Percentiles rank a stretch among this genome's conserved stretches.
Conservation (phyloP, 2,113 vertebrate species). For the Otolemur garnettii region DNA sequence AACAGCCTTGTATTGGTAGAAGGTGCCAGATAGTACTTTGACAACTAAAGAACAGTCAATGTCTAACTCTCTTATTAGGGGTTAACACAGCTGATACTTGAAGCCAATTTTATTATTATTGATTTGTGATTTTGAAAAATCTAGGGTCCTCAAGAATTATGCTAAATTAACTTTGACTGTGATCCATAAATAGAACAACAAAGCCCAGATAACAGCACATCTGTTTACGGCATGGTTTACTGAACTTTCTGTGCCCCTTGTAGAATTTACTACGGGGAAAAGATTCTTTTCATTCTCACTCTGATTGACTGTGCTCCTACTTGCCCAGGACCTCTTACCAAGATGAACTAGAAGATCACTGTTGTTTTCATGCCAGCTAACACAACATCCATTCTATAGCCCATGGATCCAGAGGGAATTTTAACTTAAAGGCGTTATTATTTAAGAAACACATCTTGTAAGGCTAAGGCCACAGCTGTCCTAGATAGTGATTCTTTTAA, state of each 20-base stretch:
- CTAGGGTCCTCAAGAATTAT: not conserved
- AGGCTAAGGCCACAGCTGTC: not conserved
- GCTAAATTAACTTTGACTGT: not conserved
- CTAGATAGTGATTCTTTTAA: not conserved
- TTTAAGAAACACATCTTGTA: not conserved
- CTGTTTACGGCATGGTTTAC: not conserved
- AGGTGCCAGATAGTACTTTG: not conserved
- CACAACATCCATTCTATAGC: not conserved
- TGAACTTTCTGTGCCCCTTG: not conserved
- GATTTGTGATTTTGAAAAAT: not conserved
- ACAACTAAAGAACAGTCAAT: not conserved
- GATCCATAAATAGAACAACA: not conserved
- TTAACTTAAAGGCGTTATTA: not conserved
- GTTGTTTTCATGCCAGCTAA: not conserved
- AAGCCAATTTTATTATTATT: not conserved
- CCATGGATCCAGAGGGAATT: not conserved
- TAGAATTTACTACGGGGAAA: not conserved
- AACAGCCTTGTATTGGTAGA: not conserved
- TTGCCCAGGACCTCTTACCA: too few relatives aligned
- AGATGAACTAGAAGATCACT: too few relatives aligned
- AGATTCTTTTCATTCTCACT: not conserved
- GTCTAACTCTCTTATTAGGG: not conserved
- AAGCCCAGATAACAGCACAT: not conserved
- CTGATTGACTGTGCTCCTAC: not conserved
- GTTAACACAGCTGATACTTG: not conserved